Evolutionary conservation across 2,888 invertebrate species (phyloP), one percentile per base, ranked within the genome.

Genomic region (Agriopis leucophaearia): DNA sequence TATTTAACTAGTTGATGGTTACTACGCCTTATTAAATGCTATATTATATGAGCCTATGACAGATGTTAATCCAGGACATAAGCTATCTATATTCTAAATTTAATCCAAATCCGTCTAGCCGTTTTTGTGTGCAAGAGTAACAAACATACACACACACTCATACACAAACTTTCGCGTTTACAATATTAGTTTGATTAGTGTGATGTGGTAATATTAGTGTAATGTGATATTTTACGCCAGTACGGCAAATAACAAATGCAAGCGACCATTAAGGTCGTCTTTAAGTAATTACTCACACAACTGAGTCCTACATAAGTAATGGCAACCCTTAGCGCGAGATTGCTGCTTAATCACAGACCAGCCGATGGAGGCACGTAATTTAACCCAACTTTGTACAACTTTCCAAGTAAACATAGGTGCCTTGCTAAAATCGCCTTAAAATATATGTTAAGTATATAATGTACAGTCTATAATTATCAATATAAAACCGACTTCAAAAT

Each of bases 301-400:
- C 54, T 45, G 36, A 59, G 56, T 44, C 47, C 18, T 64, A 56
- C 63, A 67, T 67, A 68, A 64, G 64, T 68, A 68, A 68, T 59
- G 63, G 42, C 38, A 27, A 18, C 48, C 68, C 65, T 69, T 62
- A 69, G 64, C 59, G 38, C 67, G 50, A 58, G 63, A 72, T 70
- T 71, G 71, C 62, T 57, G 65, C 69, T 69, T 75, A 75, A 75
- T 74, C 74, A 72, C 74, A 60, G 70, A 61, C 72, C 70, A 64
- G 66, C 68, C 74, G 67, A 63, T 65, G 58, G 67, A 74, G 74
- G 69, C 75, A 75, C 75, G 75, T 74, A 74, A 75, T 71, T 74
- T 72, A 66, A 66, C 63, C 72, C 60, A 75, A 75, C 74, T 74
- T 74, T 45, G 64, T 69, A 64, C 56, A 72, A 75, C 66, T 75